Conservation (phyloP, 2,797 vertebrate genomes). For the Channa striata region DNA sequence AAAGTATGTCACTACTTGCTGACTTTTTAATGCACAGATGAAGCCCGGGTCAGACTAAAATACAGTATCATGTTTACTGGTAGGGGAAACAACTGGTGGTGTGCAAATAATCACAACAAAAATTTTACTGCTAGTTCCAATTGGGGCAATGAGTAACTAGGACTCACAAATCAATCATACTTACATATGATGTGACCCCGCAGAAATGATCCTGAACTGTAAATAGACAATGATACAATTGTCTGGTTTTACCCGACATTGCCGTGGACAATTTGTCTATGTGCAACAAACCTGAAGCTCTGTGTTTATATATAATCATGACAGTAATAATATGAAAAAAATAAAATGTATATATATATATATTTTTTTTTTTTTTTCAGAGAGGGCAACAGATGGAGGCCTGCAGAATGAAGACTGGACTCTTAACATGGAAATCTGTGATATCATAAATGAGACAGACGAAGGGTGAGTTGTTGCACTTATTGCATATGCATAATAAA, state of each 20-base stretch:
- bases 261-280: too few species aligned
- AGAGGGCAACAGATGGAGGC: constrained; percentile 97
- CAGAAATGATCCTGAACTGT: neutral
- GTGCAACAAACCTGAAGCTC: too few species aligned
- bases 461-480: constrained; percentile 88
- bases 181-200: neutral
- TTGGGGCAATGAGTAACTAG: neutral
- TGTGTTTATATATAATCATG: neutral
- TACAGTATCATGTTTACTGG: constrained; percentile 14
- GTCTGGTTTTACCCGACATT: neutral
- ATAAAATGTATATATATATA: neutral
- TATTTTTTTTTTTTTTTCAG: constrained; percentile 82
- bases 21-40: constrained; percentile 3
- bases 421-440: constrained; percentile 99
- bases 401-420: constrained; percentile 98
- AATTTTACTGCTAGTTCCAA: neutral
- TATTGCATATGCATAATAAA: neutral
- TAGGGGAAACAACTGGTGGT: neutral
- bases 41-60: neutral
- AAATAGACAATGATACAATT: too few species aligned
- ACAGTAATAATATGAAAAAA: neutral
- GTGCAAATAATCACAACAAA: constrained; percentile 9
- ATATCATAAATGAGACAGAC: constrained; percentile 98
- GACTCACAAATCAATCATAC: neutral
- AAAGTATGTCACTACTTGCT: constrained; percentile 8